Evolutionary conservation across 1,140 invertebrate genomes (phyloP).

Genomic region (Artemia franciscana): DNA sequence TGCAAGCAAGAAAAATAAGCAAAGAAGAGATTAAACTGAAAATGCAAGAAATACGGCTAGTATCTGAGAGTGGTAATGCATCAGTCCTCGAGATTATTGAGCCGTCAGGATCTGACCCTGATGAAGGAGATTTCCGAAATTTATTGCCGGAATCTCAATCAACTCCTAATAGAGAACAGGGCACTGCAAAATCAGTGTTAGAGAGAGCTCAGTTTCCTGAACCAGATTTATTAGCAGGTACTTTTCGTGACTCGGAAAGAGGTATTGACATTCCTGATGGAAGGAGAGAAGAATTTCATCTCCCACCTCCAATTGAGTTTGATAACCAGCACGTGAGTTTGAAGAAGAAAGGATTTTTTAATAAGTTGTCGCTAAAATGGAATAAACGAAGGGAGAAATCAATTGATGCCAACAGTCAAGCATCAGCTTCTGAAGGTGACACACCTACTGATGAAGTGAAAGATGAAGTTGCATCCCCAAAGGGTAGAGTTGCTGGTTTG

Average conservation of each 20-base stretch:
- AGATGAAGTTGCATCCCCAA: not conserved
- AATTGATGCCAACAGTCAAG: not conserved
- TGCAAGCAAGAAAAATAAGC: not conserved
- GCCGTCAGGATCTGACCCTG: conserved; percentile 15
- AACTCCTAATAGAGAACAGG: conserved; percentile 1
- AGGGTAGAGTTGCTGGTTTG: conserved; percentile 6
- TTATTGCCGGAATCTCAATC: conserved; percentile 6
- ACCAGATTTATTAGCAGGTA: conserved; percentile 9
- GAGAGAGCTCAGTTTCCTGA: conserved; percentile 1
- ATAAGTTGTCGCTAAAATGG: not conserved
- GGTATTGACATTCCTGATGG: not conserved
- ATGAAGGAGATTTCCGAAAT: conserved; percentile 2
- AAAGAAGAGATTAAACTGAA: conserved; percentile 14
- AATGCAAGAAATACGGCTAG: conserved; percentile 14
- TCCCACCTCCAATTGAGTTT: not conserved
- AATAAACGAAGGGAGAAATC: not conserved
- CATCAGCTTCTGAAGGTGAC: not conserved
- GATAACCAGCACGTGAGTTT: not conserved
- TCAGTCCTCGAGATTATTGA: conserved; percentile 20
- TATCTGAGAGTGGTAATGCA: conserved; percentile 17
- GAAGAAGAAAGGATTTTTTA: not conserved
- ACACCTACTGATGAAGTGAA: not conserved
- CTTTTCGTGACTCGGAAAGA: not conserved
- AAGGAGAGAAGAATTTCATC: not conserved
- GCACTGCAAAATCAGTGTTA: not conserved